Evolutionary conservation across 2,113 vertebrate species (phyloP), one percentile per base, ranked within the genome.

Genomic region (Rissa tridactyla): DNA sequence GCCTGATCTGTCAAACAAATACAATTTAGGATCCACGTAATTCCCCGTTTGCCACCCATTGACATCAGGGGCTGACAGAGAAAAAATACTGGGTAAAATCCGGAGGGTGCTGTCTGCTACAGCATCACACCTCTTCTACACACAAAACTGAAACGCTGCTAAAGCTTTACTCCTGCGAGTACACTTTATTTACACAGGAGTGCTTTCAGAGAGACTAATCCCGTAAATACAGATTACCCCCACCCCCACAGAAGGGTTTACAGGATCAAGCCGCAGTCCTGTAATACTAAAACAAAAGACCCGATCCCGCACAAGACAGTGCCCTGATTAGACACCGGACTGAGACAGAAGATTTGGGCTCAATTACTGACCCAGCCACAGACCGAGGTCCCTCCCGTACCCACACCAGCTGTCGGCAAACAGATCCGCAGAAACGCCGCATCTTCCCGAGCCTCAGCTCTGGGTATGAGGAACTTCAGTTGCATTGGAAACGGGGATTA

Each of bases 231-330:
- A 94, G 86, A 92, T 91, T 82, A 90, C 55, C 15, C 26, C 46
- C 64, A 20, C 40, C 51, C 73, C 15, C 62, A 6, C 2, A 2
- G 72, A 82, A 90, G 81, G 86, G 55, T 94, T 96, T 95, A 88
- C 19, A 58, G 87, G 89, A 82, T 96, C 94, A 90, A 76, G 57
- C 15, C 1, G 4, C 62, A 36, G 49, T 27, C 64, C 88, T 54
- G 72, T 60, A 91, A 71, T 47, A 21, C 72, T 91, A 29, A 96
- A 95, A 91, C 95, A 92, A 87, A 91, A 91, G 92, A 80, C 15
- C n/a, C 38, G 84, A 84, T 68, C 82, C 86, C 15, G 22, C 69
- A 68, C 57, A 89, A 71, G 83, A 42, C 52, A 55, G 34, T 12
- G 51, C 44, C 77, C 82, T 71, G 69, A 62, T 81, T 11, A 88